Evolutionary conservation across 2,888 invertebrate genomes (phyloP), one percentile per base, ranked within the genome.

Genomic region (Caenorhabditis becei): DNA sequence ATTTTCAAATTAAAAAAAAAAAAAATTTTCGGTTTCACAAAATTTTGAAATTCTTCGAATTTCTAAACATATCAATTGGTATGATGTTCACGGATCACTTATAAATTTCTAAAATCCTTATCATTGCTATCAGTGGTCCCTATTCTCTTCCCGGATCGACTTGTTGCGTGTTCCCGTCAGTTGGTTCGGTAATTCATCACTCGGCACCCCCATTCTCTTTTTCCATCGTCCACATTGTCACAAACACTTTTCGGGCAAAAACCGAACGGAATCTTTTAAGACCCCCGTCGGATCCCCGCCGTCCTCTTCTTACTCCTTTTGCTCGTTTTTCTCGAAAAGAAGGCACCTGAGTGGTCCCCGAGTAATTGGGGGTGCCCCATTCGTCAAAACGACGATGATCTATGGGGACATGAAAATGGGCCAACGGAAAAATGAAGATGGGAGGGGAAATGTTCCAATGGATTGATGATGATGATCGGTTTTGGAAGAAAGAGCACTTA

Each of bases 131-230:
- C n/a, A n/a, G n/a, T n/a, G n/a, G n/a, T n/a, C n/a, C n/a, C n/a
- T n/a, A n/a, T n/a, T n/a, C n/a, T n/a, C n/a, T n/a, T n/a, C n/a
- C n/a, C n/a, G n/a, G n/a, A n/a, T n/a, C n/a, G n/a, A n/a, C n/a
- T n/a, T n/a, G n/a, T n/a, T n/a, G n/a, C n/a, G n/a, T n/a, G n/a
- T n/a, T n/a, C n/a, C n/a, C 26, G 72, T 72, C 78, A 72, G 72
- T 72, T 79, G 78, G 71, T 72, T 65, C n/a, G 69, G 80, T 66
- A 74, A 75, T 80, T 80, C 74, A 74, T 80, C 80, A 80, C 49
- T 74, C 62, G 44, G 53, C 63, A 62, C 56, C 67, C 32, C 37
- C 61, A 66, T 32, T 62, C 54, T 54, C 71, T 47, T 72, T 37
- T 63, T 18, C 8, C 47, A 41, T 28, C 26, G 56, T 72, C 62